Percentiles rank a stretch among this genome's conserved stretches.
Evolutionary conservation across 2,888 invertebrate species (phyloP).

Genomic region (Saturnia japonica): DNA sequence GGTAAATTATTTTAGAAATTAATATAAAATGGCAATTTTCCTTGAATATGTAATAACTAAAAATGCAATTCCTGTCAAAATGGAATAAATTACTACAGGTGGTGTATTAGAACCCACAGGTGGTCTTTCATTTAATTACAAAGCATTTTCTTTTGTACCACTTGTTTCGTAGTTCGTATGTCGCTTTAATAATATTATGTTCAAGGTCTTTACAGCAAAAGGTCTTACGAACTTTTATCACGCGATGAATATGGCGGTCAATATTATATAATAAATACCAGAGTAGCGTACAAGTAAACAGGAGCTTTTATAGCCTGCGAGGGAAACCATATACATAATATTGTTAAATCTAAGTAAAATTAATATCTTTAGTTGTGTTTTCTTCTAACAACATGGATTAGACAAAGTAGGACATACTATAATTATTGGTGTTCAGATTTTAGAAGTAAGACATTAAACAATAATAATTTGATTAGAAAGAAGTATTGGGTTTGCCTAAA

Average conservation of each 20-base stretch:
- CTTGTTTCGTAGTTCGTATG: not conserved
- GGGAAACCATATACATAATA: too few relatives aligned
- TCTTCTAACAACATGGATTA: too few relatives aligned
- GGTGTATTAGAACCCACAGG: slow-evolving; percentile 41
- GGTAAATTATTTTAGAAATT: too few relatives aligned
- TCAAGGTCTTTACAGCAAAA: slow-evolving; percentile 12
- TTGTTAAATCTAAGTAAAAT: not conserved
- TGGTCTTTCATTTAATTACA: slow-evolving; percentile 44
- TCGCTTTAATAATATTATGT: not conserved
- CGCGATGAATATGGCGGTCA: slow-evolving; percentile 2
- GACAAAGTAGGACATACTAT: too few relatives aligned
- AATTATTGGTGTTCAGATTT: too few relatives aligned
- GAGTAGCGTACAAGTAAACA: not conserved
- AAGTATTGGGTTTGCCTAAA: not conserved
- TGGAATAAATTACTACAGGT: slow-evolving; percentile 5
- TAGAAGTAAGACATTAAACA: not conserved
- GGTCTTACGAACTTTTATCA: slow-evolving; percentile 8
- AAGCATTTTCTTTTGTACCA: slow-evolving; percentile 25
- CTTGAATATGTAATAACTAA: slow-evolving; percentile 15
- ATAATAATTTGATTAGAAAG: not conserved
- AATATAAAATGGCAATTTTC: not conserved
- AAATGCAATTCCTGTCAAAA: not conserved
- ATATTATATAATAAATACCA: not conserved
- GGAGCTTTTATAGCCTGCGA: too few relatives aligned
- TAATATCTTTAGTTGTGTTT: too few relatives aligned